Base-by-base conservation (phyloP, 2,888 invertebrate species). In the Lochmaea capreae region DNA sequence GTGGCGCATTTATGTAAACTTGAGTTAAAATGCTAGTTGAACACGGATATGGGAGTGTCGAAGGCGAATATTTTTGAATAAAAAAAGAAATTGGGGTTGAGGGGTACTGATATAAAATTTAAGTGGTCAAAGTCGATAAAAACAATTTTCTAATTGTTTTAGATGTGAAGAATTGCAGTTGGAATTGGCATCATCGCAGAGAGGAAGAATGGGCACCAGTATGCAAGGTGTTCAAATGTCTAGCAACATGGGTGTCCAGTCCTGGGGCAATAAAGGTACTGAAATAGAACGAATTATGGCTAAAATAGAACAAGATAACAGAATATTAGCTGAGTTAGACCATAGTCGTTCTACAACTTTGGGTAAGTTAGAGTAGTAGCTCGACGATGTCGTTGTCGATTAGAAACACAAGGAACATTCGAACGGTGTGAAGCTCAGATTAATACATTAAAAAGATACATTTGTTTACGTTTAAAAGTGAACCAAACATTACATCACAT, bases 281-380 rank as follows among this genome's bases (percentile, higher is more conserved):
- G 96, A 97, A 89, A 96, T 97, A 86, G 96, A 97, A 88, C 91
- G 95, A 85, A 95, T 97, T 87, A 96, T 97, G 95, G 96, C 96
- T 81, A 97, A 97, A 90, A 95, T 97, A 84, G 96, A 97, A 88
- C 97, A 96, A 88, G 93, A 93, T 89, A 94, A 94, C 89, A 91
- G 95, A 83, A 94, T 97, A 83, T 90, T 97, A 84, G 96, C 97
- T 79, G 97, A 97, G 86, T 89, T 97, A 84, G 97, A 97, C 87
- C 95, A 95, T 87, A 92, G 93, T 81, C 91, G 95, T 85, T 91
- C 92, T 77, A 92, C 92, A 59, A 93, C 91, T 66, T 89, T 91
- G 85, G 91, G 91, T 92, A 84, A 85, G 86, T 86, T 79, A 79
- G 78, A 75, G 67, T 76, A 75, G 67, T 75, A 77, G 78, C 52